phyloP scores from a whole-genome alignment of 2,113 vertebrate species.

The Delphinapterus leucas region DNA sequence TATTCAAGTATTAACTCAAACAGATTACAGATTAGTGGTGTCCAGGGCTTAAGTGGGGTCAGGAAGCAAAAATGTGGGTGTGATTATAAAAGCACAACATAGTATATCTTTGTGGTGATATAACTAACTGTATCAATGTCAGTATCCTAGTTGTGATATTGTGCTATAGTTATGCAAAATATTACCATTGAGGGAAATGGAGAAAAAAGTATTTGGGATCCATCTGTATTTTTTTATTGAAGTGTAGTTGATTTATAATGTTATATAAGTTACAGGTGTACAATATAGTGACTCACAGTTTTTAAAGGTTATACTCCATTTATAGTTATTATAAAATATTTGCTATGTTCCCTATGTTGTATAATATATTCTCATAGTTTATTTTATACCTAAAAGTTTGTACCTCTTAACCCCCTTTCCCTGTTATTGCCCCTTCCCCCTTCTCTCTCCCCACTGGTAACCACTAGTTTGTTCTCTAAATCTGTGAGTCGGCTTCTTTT shows the following conservation, averaged over 20 bases:
- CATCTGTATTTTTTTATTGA: not conserved
- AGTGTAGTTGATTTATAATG: too few species aligned
- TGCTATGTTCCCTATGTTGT: not conserved
- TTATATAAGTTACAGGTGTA: too few species aligned
- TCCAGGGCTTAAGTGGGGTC: not conserved
- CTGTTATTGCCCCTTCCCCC: not conserved
- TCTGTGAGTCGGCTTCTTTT: not conserved
- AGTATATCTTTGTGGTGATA: not conserved
- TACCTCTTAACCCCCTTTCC: not conserved
- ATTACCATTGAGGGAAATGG: not conserved
- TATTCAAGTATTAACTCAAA: not conserved
- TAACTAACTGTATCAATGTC: not conserved
- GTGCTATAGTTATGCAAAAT: not conserved
- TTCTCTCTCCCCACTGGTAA: not conserved
- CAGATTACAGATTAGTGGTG: not conserved
- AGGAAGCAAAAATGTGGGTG: not conserved
- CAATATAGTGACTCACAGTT: too few species aligned
- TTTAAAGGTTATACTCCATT: not conserved
- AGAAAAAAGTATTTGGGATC: not conserved
- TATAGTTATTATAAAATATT: not conserved
- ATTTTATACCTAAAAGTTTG: not conserved
- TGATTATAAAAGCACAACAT: not conserved
- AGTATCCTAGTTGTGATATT: not conserved
- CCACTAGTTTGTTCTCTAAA: not conserved
- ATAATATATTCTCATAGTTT: not conserved